phyloP scores from a whole-genome alignment of 2,113 vertebrate genomes.

The Cynoglossus semilaevis region DNA sequence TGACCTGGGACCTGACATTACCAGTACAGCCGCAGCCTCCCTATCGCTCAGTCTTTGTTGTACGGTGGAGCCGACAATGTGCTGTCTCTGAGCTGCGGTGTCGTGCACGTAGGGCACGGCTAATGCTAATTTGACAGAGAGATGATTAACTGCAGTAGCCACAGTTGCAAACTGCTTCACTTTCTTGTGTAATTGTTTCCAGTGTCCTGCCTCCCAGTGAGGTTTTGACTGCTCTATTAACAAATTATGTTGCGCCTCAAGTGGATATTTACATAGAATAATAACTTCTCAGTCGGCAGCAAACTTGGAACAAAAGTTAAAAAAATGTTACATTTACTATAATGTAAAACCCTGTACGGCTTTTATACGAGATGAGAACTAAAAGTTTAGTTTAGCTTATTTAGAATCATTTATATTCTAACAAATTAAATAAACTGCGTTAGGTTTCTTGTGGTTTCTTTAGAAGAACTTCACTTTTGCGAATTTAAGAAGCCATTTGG shows the following conservation, averaged over 20 bases:
- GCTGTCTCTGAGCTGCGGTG: constrained; percentile 30
- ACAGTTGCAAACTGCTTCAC: constrained; percentile 51
- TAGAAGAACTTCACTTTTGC: no score
- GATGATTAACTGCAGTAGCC: constrained; percentile 68
- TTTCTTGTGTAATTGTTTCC: constrained; percentile 59
- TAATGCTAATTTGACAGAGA: constrained; percentile 66
- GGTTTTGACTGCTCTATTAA: constrained; percentile 55
- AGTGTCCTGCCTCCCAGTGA: constrained; percentile 48
- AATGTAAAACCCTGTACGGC: no score
- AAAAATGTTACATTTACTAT: no score
- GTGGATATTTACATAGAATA: constrained; percentile 17
- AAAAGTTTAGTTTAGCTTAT: no score
- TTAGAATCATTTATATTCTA: no score
- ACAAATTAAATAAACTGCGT: no score
- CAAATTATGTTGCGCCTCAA: constrained; percentile 19
- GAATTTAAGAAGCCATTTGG: no score
- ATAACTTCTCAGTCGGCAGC: neutral
- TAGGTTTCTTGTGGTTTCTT: no score
- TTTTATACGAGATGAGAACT: no score
- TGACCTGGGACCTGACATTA: constrained; percentile 65
- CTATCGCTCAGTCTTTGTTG: constrained; percentile 53
- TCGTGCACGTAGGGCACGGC: constrained; percentile 42
- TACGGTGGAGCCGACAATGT: constrained; percentile 45
- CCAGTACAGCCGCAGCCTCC: constrained; percentile 58
- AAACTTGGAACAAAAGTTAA: no score